phyloP scores from a whole-genome alignment of 2,888 invertebrate genomes.

The Sinohyriopsis cumingii region DNA sequence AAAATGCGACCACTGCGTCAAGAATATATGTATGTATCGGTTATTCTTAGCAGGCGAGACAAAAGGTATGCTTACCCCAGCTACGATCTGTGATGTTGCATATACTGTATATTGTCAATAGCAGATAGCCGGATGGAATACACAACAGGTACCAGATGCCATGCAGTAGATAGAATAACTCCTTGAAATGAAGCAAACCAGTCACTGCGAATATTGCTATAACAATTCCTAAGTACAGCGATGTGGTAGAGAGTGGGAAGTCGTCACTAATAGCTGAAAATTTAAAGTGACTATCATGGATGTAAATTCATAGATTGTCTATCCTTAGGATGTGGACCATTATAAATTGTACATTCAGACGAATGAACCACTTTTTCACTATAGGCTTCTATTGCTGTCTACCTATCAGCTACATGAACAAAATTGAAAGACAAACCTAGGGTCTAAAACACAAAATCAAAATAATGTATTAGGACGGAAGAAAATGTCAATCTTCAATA shows the following conservation, averaged over 20 bases:
- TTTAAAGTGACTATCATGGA: neutral
- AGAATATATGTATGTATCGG: too few relatives aligned
- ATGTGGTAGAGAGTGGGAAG: constrained; percentile 54
- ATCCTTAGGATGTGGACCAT: too few relatives aligned
- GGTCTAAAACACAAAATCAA: too few relatives aligned
- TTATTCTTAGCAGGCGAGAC: neutral
- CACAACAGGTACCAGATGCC: constrained; percentile 66
- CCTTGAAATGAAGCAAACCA: constrained; percentile 57
- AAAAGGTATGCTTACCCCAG: constrained; percentile 56
- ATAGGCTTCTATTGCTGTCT: too few relatives aligned
- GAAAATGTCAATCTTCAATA: too few relatives aligned
- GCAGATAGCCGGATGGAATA: constrained; percentile 63
- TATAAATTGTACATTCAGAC: too few relatives aligned
- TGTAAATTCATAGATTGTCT: neutral
- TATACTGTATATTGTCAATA: constrained; percentile 64
- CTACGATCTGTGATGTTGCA: constrained; percentile 66
- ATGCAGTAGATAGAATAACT: constrained; percentile 58
- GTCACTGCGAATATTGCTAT: constrained; percentile 51
- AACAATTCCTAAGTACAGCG: constrained; percentile 54
- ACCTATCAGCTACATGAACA: too few relatives aligned
- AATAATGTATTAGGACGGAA: too few relatives aligned
- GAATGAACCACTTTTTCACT: too few relatives aligned
- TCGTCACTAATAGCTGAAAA: constrained; percentile 40
- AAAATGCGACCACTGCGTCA: too few relatives aligned
- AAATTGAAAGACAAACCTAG: too few relatives aligned